These are phyloP conservation scores for Hyles euphorbiae DNA, from an alignment of 1,140 invertebrate species.

Conservation along the genomic window DNA sequence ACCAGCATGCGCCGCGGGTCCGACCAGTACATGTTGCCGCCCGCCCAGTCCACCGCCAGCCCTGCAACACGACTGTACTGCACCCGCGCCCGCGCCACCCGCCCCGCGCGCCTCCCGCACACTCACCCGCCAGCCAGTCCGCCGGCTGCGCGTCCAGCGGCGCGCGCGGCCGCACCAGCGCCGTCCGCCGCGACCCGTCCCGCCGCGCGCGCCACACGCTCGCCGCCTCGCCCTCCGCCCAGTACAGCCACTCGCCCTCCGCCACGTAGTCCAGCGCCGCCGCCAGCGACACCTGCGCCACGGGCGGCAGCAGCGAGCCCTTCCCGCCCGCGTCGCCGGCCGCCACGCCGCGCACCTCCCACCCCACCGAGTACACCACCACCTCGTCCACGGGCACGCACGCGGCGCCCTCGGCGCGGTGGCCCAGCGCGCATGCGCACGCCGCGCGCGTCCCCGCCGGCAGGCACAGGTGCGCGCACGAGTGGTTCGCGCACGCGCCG, in stretches of 20 bases:
- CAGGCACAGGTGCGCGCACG: slow-evolving; percentile 88
- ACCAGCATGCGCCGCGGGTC: slow-evolving; percentile 91
- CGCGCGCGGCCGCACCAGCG: slow-evolving; percentile 71
- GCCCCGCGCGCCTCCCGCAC: no score
- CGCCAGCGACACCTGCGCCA: slow-evolving; percentile 85
- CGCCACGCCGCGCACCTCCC: slow-evolving; percentile 83
- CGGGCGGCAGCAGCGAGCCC: slow-evolving; percentile 80
- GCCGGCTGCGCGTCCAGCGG: slow-evolving; percentile 77
- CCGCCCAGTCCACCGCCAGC: slow-evolving; percentile 91
- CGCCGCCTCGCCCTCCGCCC: slow-evolving; percentile 87
- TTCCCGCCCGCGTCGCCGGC: slow-evolving; percentile 16
- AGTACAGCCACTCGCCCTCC: slow-evolving; percentile 83
- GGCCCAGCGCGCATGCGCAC: slow-evolving; percentile 88
- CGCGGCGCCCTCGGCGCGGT: slow-evolving; percentile 71
- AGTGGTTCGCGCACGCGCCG: slow-evolving; percentile 6
- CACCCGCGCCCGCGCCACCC: no score
- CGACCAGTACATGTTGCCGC: slow-evolving; percentile 93
- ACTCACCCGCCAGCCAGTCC: slow-evolving; percentile 80
- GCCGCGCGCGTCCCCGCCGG: slow-evolving; percentile 75
- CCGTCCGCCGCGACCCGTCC: slow-evolving; percentile 83
- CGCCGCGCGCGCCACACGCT: slow-evolving; percentile 84
- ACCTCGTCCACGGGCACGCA: slow-evolving; percentile 77
- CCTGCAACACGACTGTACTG: slow-evolving; percentile 50
- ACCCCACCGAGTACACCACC: slow-evolving; percentile 85
- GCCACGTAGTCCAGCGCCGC: slow-evolving; percentile 86